These are phyloP conservation scores for Acropora yongei DNA, from an alignment of 64 coral and sea anemone genomes.

Conservation along the genomic window DNA sequence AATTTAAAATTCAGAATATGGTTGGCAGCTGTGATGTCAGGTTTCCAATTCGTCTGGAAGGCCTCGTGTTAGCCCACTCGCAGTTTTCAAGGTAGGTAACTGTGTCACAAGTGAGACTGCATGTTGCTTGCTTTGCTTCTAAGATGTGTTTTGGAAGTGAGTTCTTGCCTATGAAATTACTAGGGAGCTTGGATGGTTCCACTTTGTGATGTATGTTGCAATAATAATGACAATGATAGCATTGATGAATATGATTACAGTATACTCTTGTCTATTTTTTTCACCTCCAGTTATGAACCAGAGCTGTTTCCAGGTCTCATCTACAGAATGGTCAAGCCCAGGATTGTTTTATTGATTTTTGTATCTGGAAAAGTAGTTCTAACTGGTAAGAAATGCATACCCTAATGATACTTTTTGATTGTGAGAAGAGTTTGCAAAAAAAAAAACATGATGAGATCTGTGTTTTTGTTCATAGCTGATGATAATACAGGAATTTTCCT, in stretches of 20 bases:
- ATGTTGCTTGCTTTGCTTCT: too few species aligned
- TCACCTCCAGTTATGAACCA: conserved; percentile 89
- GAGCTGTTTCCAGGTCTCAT: conserved; percentile 97
- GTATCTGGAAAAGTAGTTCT: conserved; percentile 98
- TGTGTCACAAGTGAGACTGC: background rate
- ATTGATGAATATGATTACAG: background rate
- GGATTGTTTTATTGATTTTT: conserved; percentile 96
- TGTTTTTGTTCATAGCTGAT: too few species aligned
- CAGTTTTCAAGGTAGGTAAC: conserved; percentile 92
- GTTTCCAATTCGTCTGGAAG: conserved; percentile 96
- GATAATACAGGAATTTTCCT: too few species aligned
- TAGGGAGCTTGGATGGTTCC: too few species aligned
- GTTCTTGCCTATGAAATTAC: too few species aligned
- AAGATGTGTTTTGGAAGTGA: too few species aligned
- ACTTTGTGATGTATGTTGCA: too few species aligned
- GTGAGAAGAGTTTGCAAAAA: too few species aligned
- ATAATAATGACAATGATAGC: too few species aligned
- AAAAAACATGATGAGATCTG: too few species aligned
- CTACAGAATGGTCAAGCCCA: conserved; percentile 98
- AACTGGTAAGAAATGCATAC: conserved; percentile 70
- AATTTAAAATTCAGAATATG: conserved; percentile 99
- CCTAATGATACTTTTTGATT: too few species aligned
- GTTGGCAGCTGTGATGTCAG: conserved; percentile 99
- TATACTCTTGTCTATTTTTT: background rate
- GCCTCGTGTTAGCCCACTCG: conserved; percentile 91